These are phyloP conservation scores for Rhopalosiphum nymphaeae DNA, from an alignment of 2,888 invertebrate species.

Conservation along the genomic window DNA sequence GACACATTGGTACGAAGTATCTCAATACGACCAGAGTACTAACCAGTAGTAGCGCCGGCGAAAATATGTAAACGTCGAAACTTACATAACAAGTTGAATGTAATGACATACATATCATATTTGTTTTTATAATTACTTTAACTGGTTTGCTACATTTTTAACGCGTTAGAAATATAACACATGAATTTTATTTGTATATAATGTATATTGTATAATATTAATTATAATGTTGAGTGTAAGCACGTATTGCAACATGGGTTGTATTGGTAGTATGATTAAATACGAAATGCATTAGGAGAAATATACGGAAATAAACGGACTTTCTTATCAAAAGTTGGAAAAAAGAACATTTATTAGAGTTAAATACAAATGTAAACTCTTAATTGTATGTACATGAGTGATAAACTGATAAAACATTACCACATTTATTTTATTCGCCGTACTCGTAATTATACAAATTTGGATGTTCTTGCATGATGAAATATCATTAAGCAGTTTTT, in stretches of 20 bases:
- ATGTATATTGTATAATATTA: background rate
- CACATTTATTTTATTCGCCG: background rate
- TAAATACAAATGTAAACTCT: background rate
- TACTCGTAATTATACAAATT: background rate
- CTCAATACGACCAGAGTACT: background rate
- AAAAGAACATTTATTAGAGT: background rate
- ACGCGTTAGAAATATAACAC: background rate
- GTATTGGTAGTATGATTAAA: background rate
- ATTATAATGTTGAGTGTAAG: background rate
- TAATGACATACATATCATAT: conserved; percentile 12
- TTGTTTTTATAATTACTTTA: conserved; percentile 22
- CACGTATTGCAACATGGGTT: background rate
- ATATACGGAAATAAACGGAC: background rate
- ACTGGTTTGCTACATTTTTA: background rate
- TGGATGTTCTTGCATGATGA: background rate
- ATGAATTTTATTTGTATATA: background rate
- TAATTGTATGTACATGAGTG: background rate
- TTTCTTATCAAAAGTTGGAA: background rate
- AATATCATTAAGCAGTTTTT: background rate
- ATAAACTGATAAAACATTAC: background rate
- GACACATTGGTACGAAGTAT: background rate
- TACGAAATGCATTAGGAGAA: background rate
- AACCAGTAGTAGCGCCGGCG: background rate
- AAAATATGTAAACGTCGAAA: conserved; percentile 11
- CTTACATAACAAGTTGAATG: conserved; percentile 2